These are phyloP conservation scores for Bufo gargarizans DNA, from an alignment of 2,113 vertebrate genomes.

Conservation along the genomic window DNA sequence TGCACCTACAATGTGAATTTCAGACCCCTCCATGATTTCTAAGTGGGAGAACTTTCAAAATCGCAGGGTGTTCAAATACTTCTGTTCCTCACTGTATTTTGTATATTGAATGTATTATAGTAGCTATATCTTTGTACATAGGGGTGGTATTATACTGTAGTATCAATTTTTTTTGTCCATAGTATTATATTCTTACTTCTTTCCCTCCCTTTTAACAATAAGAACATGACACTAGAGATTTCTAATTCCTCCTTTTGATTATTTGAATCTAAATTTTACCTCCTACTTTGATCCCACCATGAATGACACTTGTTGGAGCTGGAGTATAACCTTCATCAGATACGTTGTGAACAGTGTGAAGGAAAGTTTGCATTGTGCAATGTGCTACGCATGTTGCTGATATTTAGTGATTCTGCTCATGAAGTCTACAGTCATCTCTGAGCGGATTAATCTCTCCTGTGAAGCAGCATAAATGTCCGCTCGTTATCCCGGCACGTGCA, in stretches of 20 bases:
- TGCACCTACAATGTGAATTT: no score
- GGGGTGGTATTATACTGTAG: not conserved
- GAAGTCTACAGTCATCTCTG: not conserved
- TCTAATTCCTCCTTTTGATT: not conserved
- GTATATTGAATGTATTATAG: no score
- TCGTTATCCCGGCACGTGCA: not conserved
- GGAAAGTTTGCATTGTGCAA: not conserved
- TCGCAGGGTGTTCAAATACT: no score
- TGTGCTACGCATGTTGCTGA: not conserved
- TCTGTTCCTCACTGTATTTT: no score
- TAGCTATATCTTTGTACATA: not conserved
- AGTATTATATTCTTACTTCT: no score
- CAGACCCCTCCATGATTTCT: no score
- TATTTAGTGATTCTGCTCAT: not conserved
- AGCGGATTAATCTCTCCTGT: not conserved
- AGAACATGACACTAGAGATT: not conserved
- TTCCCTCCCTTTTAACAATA: no score
- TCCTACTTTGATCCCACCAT: not conserved
- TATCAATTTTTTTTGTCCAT: no score
- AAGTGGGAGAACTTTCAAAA: no score
- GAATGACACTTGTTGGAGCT: not conserved
- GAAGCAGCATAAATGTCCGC: not conserved
- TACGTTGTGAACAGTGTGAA: not conserved
- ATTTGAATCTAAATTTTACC: not conserved
- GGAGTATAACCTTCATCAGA: not conserved